Evolutionary conservation across 2,113 vertebrate genomes (phyloP).

Genomic region (Lepidothrix coronata): DNA sequence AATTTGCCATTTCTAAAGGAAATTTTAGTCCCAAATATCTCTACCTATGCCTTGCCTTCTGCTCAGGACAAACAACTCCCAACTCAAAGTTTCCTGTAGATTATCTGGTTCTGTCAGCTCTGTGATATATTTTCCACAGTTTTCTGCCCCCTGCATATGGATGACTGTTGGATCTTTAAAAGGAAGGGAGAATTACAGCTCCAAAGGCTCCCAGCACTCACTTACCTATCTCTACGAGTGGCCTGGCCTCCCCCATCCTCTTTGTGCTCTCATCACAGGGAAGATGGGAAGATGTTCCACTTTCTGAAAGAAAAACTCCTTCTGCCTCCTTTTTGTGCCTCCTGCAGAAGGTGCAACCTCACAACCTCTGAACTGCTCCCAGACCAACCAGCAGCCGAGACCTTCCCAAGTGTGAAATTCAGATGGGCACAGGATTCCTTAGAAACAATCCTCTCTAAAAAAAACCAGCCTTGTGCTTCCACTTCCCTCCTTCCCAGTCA

Average conservation of each 20-base stretch:
- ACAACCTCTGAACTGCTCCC: background rate
- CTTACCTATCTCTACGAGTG: background rate
- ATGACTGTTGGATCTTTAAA: background rate
- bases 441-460: background rate
- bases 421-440: background rate
- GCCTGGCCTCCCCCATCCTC: background rate
- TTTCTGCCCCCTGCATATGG: background rate
- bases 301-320: background rate
- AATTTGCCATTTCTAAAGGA: background rate
- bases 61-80: background rate
- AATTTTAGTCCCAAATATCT: background rate
- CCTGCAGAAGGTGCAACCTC: background rate
- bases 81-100: background rate
- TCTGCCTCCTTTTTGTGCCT: background rate
- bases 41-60: background rate
- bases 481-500: background rate
- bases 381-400: background rate
- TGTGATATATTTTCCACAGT: background rate
- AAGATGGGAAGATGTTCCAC: background rate
- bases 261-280: background rate
- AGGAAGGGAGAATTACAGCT: background rate
- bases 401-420: background rate
- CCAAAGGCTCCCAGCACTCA: background rate
- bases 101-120: background rate
- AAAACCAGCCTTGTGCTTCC: background rate